Conservation (phyloP, 2,888 invertebrate species). For the Ecliptopera silaceata region DNA sequence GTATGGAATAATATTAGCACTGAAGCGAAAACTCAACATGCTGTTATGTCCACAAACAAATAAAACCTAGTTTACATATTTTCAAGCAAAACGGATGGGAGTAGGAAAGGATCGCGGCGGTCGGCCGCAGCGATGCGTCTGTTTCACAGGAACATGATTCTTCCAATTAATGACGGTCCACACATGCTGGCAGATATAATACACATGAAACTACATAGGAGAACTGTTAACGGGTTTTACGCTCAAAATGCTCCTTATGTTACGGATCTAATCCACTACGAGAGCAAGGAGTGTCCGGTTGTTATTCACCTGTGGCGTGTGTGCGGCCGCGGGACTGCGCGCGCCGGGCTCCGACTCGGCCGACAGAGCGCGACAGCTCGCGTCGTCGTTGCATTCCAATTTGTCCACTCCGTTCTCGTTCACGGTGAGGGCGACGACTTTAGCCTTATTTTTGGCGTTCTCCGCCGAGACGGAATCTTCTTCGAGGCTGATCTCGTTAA, state of each 20-base stretch:
- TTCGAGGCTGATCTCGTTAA: slow-evolving; percentile 34
- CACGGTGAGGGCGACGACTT: slow-evolving; percentile 40
- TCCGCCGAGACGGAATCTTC: slow-evolving; percentile 45
- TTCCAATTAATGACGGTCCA: slow-evolving; percentile 68
- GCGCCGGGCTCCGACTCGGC: slow-evolving; percentile 15
- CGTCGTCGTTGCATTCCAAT: slow-evolving; percentile 56
- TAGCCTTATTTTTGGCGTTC: slow-evolving; percentile 50
- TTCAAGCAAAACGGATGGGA: slow-evolving; percentile 50
- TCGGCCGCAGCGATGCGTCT: slow-evolving; percentile 26
- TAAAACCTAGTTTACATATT: slow-evolving; percentile 33
- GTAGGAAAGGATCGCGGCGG: slow-evolving; percentile 44
- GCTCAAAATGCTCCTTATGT: slow-evolving; percentile 61
- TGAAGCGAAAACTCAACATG: slow-evolving; percentile 57
- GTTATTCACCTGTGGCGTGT: slow-evolving; percentile 71
- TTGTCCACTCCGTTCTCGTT: slow-evolving; percentile 42
- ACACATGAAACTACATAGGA: slow-evolving; percentile 73
- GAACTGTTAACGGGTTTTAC: slow-evolving; percentile 64
- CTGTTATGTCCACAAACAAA: slow-evolving; percentile 44
- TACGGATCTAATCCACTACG: slow-evolving; percentile 75
- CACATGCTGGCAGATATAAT: slow-evolving; percentile 72
- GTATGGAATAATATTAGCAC: slow-evolving; percentile 55
- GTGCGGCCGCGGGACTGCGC: slow-evolving; percentile 35
- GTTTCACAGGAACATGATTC: slow-evolving; percentile 43
- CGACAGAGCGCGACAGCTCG: slow-evolving; percentile 7
- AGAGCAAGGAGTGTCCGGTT: slow-evolving; percentile 63